Evolutionary conservation across 2,797 vertebrate species (phyloP).

Genomic region (Sebastes melanostomus): DNA sequence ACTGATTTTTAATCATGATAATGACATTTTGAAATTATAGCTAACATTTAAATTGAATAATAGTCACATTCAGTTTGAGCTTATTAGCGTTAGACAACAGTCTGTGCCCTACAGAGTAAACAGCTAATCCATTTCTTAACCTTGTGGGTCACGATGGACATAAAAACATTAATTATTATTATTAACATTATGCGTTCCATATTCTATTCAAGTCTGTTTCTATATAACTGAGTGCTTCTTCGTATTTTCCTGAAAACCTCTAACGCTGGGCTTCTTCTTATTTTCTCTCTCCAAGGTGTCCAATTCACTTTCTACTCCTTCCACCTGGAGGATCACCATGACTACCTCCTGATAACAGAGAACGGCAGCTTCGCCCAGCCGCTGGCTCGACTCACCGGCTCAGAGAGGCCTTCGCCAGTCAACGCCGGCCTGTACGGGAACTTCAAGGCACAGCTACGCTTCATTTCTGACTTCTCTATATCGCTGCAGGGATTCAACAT

Average conservation of each 20-base stretch:
- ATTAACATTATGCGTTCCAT: background rate
- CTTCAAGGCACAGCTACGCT: slow-evolving; percentile 85
- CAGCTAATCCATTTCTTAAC: background rate
- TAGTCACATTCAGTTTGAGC: background rate
- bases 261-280: background rate
- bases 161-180: background rate
- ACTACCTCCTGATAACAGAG: slow-evolving; percentile 86
- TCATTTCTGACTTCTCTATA: slow-evolving; percentile 87
- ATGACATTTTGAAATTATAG: background rate
- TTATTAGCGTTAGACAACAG: background rate
- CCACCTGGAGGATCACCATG: slow-evolving; percentile 85
- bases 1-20: background rate
- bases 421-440: slow-evolving; percentile 84
- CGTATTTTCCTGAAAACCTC: background rate
- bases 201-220: background rate
- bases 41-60: background rate
- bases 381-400: slow-evolving; percentile 82
- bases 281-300: slow-evolving; percentile 73
- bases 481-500: slow-evolving; percentile 86
- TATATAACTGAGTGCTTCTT: background rate
- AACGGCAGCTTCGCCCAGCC: slow-evolving; percentile 83
- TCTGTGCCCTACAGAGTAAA: background rate
- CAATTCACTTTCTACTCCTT: slow-evolving; percentile 84
- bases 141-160: background rate
- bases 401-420: slow-evolving; percentile 74